Evolutionary conservation across 1,140 invertebrate species (phyloP), one percentile per base, ranked within the genome.

Genomic region (Parasteatoda tepidariorum): DNA sequence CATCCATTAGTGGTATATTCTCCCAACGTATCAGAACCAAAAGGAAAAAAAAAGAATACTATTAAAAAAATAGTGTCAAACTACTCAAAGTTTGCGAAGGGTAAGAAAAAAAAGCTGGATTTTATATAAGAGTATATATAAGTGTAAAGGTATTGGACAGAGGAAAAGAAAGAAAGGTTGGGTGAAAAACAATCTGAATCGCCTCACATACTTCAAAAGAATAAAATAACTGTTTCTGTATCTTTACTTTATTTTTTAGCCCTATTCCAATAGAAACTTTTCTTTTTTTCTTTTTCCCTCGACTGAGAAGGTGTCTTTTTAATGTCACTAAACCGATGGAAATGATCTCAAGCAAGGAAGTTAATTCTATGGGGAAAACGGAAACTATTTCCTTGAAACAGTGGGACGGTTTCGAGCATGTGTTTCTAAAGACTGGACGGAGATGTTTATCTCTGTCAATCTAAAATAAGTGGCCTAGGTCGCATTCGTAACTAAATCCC

Each of bases 1-100:
- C 33, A 79, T 79, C 76, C 76, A 79, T 79, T 79, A 79, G 76
- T 24, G 48, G 64, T 26, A 26, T 68, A 68, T 79, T 79, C 76
- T 64, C 76, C 54, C 15, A 38, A 54, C 31, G 64, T 30, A 34
- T n/a, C 48, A 4, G 4, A n/a, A 13, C 15, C 9, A 13, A 18
- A 18, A 41, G 38, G 38, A 48, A 48, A 48, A 48, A 48, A 48
- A 48, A 4, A 18, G 18, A 48, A 48, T 48, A 13, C 9, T 28
- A 4, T 41, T 15, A 24, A 75, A 38, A 67, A 59, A 79, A 79
- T 68, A 67, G 31, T 79, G 76, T 79, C 76, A 79, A 79, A 79
- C 76, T 68, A 68, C 62, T 79, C 41, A 79, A 79, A 79, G 76
- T 79, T 79, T 79, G 68, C 41, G 48, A 59, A 68, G 18, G 64